phyloP scores from a whole-genome alignment of 2,113 vertebrate genomes.

The Hyaena hyaena region DNA sequence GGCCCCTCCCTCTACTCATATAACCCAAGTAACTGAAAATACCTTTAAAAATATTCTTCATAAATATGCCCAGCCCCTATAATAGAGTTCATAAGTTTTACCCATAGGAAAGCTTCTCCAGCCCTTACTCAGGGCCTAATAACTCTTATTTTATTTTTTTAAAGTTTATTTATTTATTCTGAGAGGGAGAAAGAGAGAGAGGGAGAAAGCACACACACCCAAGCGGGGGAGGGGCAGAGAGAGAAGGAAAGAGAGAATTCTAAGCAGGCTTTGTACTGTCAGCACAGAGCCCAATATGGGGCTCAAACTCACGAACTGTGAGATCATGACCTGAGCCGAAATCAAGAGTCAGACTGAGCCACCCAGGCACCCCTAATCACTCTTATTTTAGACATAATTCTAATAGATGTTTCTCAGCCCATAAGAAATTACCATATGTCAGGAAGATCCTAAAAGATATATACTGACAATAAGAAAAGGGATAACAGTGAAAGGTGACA shows the following conservation, averaged over 20 bases:
- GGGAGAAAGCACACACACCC: too few species aligned
- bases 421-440: neutral
- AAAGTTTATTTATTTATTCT: too few species aligned
- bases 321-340: too few species aligned
- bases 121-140: neutral
- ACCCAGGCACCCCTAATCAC: neutral
- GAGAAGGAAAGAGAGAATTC: too few species aligned
- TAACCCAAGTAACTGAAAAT: neutral
- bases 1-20: neutral
- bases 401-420: neutral
- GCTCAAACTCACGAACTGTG: too few species aligned
- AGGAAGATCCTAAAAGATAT: neutral
- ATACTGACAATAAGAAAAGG: neutral
- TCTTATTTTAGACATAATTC: neutral
- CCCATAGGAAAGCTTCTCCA: neutral
- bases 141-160: neutral
- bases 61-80: neutral
- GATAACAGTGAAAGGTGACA: neutral
- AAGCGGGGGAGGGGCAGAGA: too few species aligned
- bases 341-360: too few species aligned
- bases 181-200: too few species aligned
- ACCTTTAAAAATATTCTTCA: constrained; percentile 5
- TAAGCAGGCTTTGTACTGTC: too few species aligned
- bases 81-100: neutral
- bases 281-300: too few species aligned